Base-by-base conservation (phyloP, 30 jellyfish, hydroid and myxozoan genomes). In the Rhopilema esculentum region DNA sequence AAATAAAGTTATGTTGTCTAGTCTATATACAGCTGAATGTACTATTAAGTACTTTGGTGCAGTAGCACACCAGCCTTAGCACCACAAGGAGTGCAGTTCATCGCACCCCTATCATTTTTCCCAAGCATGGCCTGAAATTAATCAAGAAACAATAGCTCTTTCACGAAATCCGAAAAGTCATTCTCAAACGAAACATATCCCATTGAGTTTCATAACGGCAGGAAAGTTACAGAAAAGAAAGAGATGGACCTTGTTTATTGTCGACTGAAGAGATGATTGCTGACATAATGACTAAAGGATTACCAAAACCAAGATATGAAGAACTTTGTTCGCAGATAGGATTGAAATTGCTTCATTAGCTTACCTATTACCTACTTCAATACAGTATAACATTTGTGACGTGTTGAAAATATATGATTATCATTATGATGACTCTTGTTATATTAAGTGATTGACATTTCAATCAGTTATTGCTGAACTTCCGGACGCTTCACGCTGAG, bases 101-200 rank as follows among this genome's bases (percentile, higher is more conserved):
- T 63, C 25, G 73, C 73, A 63, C 73, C 0, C 73, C 73, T 63
- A 30, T 6, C 73, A 17, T 18, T 63, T 63, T 8, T 63, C 25
- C 73, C n/a, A 27, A 63, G 73, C 73, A 63, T 63, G 73, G 73
- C 73, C 73, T 63, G 90, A 86, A 26, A 70, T 51, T 49, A 85
- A 85, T 57, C 93, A 85, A 72, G 88, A 88, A 27, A 67, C 93
- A 20, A 85, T 85, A 1, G 88, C 87, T 16, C 33, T 82, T 26
- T n/a, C 91, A 22, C 69, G 51, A 32, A 82, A 82, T 30, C 91
- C 91, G 21, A 77, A 52, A 33, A 19, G 28, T 24, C 78, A 52
- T 31, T 19, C 78, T 1, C 40, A 80, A 4, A 77, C 88, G 21
- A 77, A 77, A 27, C 85, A 82, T 73, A 82, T 82, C 75, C 87